Base-by-base conservation (phyloP, 2,113 vertebrate species). In the Cephalopholis sonnerati region DNA sequence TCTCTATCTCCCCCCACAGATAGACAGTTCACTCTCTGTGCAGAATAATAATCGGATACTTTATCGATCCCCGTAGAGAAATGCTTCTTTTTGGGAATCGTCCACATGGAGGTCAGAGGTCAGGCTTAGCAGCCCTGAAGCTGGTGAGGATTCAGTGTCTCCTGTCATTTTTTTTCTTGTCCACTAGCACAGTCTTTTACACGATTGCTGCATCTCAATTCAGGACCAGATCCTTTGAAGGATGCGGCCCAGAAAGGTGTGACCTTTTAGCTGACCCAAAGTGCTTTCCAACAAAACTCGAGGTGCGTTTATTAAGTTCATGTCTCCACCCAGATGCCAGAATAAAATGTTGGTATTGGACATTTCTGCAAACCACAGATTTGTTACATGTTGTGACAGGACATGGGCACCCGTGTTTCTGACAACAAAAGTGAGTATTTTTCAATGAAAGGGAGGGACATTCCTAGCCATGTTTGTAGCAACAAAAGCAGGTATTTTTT, bases 31-130 rank as follows among this genome's bases (percentile, higher is more conserved):
- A n/a, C 46, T 0, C 48, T 51, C 55, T 29, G 62, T 22, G 48
- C 74, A 67, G 81, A 81, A 78, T 84, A 81, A 77, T 61, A 83
- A 86, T 81, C 54, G 0, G 54, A 58, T 0, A 11, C 57, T 72
- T 75, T 75, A 71, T 84, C 15, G 65, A 78, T 68, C 64, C 24
- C 24, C 24, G 58, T 9, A 4, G 53, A 71, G 53, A 79, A 65
- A 58, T 13, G 32, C 46, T 68, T n/a, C 51, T 41, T 51, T 51
- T 54, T 20, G 69, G 59, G 61, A 51, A n/a, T 71, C 54, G 62
- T 61, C 74, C 64, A 75, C 55, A 0, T 0, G 12, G 32, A 69
- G 72, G 87, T 81, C 84, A 71, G 54, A 81, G 77, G 69, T 81
- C 70, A 27, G 0, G 3, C 9, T 53, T 25, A 4, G 48, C 18